Conservation (phyloP, 2,888 invertebrate species). For the Dendrolimus pini region DNA sequence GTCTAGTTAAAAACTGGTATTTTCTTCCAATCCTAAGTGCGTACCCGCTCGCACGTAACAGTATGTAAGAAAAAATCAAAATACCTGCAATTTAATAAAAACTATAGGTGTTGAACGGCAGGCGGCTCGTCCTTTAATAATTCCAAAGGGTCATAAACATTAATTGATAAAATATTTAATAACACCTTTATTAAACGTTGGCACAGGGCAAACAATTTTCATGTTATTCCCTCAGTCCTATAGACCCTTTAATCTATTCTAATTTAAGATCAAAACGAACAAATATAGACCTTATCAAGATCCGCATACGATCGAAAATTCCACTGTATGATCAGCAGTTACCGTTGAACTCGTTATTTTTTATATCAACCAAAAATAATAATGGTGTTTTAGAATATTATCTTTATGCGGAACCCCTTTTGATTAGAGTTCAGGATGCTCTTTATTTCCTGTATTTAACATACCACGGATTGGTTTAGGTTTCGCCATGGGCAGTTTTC, state of each 20-base stretch:
- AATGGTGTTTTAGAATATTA: slow-evolving; percentile 44
- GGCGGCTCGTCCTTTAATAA: not conserved
- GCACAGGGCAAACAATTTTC: not conserved
- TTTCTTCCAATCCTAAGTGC: no score
- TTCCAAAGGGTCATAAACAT: not conserved
- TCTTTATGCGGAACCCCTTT: slow-evolving; percentile 36
- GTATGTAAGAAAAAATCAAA: no score
- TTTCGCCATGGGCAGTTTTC: not conserved
- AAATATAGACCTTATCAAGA: slow-evolving; percentile 30
- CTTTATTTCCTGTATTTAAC: slow-evolving; percentile 17
- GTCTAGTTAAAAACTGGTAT: no score
- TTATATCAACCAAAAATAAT: slow-evolving; percentile 49
- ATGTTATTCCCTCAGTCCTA: not conserved
- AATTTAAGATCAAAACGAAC: slow-evolving; percentile 21
- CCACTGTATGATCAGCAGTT: slow-evolving; percentile 10
- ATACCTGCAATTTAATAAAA: no score
- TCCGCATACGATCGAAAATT: slow-evolving; percentile 19
- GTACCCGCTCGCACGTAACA: no score
- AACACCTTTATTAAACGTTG: not conserved
- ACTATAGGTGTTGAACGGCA: no score
- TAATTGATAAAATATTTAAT: not conserved
- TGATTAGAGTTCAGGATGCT: slow-evolving; percentile 13
- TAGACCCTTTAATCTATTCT: slow-evolving; percentile 20
- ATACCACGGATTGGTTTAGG: slow-evolving; percentile 5
- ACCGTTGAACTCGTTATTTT: slow-evolving; percentile 41